phyloP scores from a whole-genome alignment of 2,888 invertebrate species.

The Hypselothyrea guttata region DNA sequence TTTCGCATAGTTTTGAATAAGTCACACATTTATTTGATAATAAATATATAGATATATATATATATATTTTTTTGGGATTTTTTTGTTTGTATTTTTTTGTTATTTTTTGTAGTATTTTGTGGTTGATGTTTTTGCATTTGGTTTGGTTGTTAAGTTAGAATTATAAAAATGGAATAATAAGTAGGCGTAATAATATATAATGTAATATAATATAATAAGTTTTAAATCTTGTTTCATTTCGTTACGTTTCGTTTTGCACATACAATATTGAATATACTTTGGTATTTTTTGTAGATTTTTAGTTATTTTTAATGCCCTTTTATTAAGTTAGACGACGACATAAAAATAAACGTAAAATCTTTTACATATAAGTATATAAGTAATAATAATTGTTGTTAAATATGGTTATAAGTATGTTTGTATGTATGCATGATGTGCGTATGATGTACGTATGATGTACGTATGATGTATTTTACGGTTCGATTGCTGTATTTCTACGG shows the following conservation, averaged over 20 bases:
- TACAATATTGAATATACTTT: constrained; percentile 70
- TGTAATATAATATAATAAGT: constrained; percentile 66
- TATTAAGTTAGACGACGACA: constrained; percentile 65
- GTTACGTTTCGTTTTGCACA: constrained; percentile 49
- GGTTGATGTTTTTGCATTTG: constrained; percentile 41
- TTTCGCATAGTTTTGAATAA: constrained; percentile 61
- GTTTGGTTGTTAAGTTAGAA: constrained; percentile 69
- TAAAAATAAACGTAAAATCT: constrained; percentile 39
- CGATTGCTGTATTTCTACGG: constrained; percentile 33
- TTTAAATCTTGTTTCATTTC: constrained; percentile 45
- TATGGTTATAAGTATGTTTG: constrained; percentile 47
- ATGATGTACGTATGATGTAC: constrained; percentile 25
- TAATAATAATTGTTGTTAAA: constrained; percentile 41
- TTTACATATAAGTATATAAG: constrained; percentile 44
- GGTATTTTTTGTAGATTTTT: constrained; percentile 33
- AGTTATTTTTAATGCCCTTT: constrained; percentile 24
- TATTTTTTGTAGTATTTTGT: constrained; percentile 21
- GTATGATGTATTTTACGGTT: constrained; percentile 14
- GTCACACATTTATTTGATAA: constrained; percentile 71
- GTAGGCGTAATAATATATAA: constrained; percentile 72
- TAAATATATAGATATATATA: constrained; percentile 52
- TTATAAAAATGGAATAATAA: constrained; percentile 77
- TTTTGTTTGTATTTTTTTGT: constrained; percentile 20
- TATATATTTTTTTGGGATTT: constrained; percentile 24
- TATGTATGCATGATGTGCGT: constrained; percentile 24